Evolutionary conservation across 2,113 vertebrate species (phyloP).

Genomic region (Ageneiosus marmoratus): DNA sequence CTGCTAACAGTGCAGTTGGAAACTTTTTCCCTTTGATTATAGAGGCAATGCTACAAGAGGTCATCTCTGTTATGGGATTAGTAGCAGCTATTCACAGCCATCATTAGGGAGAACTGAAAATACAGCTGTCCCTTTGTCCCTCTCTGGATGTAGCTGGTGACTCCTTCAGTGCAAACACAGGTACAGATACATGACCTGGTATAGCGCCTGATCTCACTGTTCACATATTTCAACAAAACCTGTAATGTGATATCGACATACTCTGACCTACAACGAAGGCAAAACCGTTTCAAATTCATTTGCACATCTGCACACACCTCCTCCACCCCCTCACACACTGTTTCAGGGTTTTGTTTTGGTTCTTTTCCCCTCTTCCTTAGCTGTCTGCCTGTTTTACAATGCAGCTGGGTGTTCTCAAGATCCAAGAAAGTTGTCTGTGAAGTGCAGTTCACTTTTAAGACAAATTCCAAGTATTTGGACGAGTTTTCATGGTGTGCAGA

Average conservation of each 20-base stretch:
- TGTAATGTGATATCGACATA: no score
- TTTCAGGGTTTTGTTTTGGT: background rate
- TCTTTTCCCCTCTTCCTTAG: slow-evolving; percentile 6
- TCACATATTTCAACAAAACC: slow-evolving; percentile 12
- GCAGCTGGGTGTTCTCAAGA: slow-evolving; percentile 42
- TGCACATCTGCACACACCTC: slow-evolving; percentile 37
- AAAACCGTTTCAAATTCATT: slow-evolving; percentile 34
- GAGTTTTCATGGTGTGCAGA: slow-evolving; percentile 8
- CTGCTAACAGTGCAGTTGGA: slow-evolving; percentile 13
- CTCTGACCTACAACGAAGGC: slow-evolving; percentile 2
- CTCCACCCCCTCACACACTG: slow-evolving; percentile 16
- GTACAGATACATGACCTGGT: slow-evolving; percentile 22
- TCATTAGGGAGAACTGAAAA: slow-evolving; percentile 48
- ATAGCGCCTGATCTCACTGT: slow-evolving; percentile 6
- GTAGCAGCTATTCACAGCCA: slow-evolving; percentile 45
- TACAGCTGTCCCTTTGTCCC: slow-evolving; percentile 50
- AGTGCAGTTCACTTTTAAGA: slow-evolving; percentile 28
- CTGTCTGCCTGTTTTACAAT: slow-evolving; percentile 45
- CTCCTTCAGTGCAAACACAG: slow-evolving; percentile 28
- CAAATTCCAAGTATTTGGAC: slow-evolving; percentile 20
- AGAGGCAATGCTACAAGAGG: slow-evolving; percentile 34
- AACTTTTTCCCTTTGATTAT: slow-evolving; percentile 40
- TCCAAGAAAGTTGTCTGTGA: slow-evolving; percentile 39
- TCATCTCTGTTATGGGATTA: slow-evolving; percentile 46
- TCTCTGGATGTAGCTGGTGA: slow-evolving; percentile 25